Conservation (phyloP, 2,113 vertebrate species). For the Rhipidura dahli region DNA sequence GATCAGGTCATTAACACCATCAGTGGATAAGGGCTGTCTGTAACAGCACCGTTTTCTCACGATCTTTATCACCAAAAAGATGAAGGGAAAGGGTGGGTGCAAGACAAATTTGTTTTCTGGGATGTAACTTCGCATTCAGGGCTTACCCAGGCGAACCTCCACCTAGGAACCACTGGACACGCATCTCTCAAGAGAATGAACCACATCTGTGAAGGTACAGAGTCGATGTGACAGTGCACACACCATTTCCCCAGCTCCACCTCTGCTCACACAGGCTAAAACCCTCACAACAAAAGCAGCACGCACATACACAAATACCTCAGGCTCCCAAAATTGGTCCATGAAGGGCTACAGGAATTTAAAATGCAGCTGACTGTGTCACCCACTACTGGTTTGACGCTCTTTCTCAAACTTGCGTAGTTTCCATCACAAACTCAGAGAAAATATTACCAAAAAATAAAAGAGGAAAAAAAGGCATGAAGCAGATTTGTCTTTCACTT, state of each 20-base stretch:
- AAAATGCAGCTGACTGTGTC: rapidly evolving
- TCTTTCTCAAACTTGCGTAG: not conserved
- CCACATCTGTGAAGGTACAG: rapidly evolving
- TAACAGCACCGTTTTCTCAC: not conserved
- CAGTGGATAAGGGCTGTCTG: not conserved
- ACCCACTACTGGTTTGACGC: not conserved
- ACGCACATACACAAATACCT: not conserved
- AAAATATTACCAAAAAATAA: not conserved
- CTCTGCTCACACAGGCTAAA: not conserved
- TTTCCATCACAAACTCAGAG: not conserved
- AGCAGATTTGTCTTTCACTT: not conserved
- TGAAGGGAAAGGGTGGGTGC: not conserved
- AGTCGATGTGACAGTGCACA: rapidly evolving
- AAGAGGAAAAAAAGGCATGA: not conserved
- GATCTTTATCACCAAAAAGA: not conserved
- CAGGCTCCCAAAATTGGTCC: not conserved
- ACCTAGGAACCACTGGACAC: not conserved
- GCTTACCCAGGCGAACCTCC: not conserved
- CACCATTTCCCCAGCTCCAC: not conserved
- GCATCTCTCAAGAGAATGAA: not conserved
- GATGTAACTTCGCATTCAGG: not conserved
- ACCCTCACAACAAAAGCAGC: not conserved
- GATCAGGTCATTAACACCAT: constrained; percentile 14
- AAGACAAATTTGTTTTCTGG: not conserved
- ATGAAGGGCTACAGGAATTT: not conserved